Evolutionary conservation across 2,797 vertebrate genomes (phyloP), one percentile per base, ranked within the genome.

Genomic region (Agapornis canus): DNA sequence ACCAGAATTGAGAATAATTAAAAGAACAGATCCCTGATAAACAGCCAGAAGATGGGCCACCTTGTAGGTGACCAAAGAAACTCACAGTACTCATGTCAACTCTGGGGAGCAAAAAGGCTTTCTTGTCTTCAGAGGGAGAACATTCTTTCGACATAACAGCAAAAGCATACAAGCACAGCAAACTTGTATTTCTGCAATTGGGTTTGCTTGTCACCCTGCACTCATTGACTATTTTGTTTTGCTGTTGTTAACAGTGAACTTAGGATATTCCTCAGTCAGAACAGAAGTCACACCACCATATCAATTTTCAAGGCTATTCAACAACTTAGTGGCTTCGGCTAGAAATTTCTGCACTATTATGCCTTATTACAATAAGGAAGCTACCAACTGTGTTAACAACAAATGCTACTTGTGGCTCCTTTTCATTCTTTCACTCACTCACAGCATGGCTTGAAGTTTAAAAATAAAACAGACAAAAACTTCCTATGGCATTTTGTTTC

Each of bases 401-500:
- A 82, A 89, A 89, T 40, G 22, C 13, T 64, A 80, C 40, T 75
- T 42, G 32, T 69, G 25, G 18, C 13, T 84, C 16, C 39, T 54
- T 54, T 45, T 65, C 20, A 10, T 66, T 57, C 48, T 26, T 47
- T 29, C 68, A 27, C 80, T 92, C 45, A 63, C 19, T 21, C 20
- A 8, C 8, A 26, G 32, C 19, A 45, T 14, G 26, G 54, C 20
- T 61, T 45, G 27, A 56, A 78, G 22, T 63, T 88, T 81, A 84
- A 68, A 68, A 88, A 86, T 61, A 96, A 95, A 96, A 40, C 23
- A 54, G 45, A 64, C 6, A 42, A 93, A 84, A 97, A 86, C 27
- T 61, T 92, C 51, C 89, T 82, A 69, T 52, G 80, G 76, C 82
- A 91, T 85, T 97, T 92, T 64, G 82, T 90, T 94, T 86, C 85